phyloP scores from a whole-genome alignment of 2,797 vertebrate genomes.

The Bucorvus abyssinicus region DNA sequence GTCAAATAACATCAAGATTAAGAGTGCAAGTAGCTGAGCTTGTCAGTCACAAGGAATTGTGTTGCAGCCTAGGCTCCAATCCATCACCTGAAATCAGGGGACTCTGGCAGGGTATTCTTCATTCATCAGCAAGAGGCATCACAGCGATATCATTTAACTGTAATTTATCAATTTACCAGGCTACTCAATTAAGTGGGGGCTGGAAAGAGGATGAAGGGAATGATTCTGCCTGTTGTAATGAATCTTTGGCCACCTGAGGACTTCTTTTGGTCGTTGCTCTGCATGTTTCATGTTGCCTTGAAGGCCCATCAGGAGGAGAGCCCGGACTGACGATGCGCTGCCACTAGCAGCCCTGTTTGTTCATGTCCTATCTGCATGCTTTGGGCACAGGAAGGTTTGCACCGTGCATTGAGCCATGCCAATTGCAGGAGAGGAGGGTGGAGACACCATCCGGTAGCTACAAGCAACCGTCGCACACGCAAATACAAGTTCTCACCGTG shows the following conservation, averaged over 20 bases:
- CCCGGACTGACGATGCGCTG: accelerated
- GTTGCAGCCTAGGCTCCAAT: conserved; percentile 32
- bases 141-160: conserved; percentile 25
- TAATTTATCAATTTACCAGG: conserved; percentile 46
- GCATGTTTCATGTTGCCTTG: background rate
- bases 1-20: conserved; percentile 44
- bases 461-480: accelerated
- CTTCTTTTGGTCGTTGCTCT: background rate
- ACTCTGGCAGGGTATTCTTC: conserved; percentile 27
- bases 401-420: background rate
- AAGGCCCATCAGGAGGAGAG: background rate
- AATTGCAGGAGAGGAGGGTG: background rate
- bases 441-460: accelerated
- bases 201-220: background rate
- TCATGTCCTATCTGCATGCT: accelerated
- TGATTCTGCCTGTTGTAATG: background rate
- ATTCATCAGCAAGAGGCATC: conserved; percentile 32
- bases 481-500: background rate
- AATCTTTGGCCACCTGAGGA: conserved; percentile 5
- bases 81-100: conserved; percentile 31
- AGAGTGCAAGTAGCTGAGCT: conserved; percentile 28
- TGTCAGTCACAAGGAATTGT: conserved; percentile 31
- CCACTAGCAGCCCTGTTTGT: accelerated
- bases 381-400: background rate
- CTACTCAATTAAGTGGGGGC: conserved; percentile 1